Evolutionary conservation across 2,113 vertebrate genomes (phyloP), one percentile per base, ranked within the genome.

Genomic region (Lates calcarifer): DNA sequence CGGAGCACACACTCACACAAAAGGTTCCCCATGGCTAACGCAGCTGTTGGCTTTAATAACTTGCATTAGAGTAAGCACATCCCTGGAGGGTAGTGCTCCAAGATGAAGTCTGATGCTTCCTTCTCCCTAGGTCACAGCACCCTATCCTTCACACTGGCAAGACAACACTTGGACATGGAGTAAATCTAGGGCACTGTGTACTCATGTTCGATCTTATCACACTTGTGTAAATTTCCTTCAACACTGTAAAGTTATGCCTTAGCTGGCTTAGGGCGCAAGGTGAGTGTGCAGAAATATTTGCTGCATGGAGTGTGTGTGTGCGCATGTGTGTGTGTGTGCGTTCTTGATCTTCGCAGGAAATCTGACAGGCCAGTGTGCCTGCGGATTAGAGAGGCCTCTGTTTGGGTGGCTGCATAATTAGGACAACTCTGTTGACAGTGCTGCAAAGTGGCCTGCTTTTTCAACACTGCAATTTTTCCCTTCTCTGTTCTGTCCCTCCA

Each of bases 401-500:
- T 94, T 91, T 92, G 91, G 90, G 90, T 92, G 91, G 89, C 91
- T 94, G 92, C 89, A 90, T 94, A 94, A 94, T 94, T 93, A 91
- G 90, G 93, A 87, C 90, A 87, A 88, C 87, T 87, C 69, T 90
- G 87, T 87, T 90, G 90, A 91, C 85, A 69, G 86, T 73, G 47
- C 67, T 77, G 74, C 71, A 92, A 85, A 89, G 60, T 72, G 84
- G 63, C 72, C 77, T 69, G 62, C 53, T 90, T 90, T 82, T 87
- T 26, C 33, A 55, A 66, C 41, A 35, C 56, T 10, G 29, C 53
- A 35, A 12, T 61, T 57, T 13, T 41, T 11, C 33, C 29, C 26
- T 66, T 57, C 53, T 73, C 33, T 73, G 62, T 58, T 61, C 17
- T 15, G 37, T 60, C 66, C 56, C n/a, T 64, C 35, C 22, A 26